Base-by-base conservation (phyloP, 2,888 invertebrate genomes). In the Agrochola lota region DNA sequence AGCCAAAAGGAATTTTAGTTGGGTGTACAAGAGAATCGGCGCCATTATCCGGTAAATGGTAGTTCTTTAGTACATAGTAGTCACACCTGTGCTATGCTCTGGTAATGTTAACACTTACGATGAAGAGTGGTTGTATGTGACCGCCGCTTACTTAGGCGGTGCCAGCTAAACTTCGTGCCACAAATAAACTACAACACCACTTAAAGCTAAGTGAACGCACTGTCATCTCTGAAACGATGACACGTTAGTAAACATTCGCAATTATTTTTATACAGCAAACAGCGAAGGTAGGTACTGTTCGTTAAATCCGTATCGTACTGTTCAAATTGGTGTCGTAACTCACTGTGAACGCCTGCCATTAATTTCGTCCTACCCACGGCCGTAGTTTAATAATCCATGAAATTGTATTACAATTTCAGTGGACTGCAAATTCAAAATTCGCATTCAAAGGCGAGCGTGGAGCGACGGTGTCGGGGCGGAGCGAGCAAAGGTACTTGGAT, bases 401-500 rank as follows among this genome's bases (percentile, higher is more conserved):
- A 85, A 78, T 72, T 81, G 66, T 72, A 83, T 57, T 43, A 74
- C 35, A 75, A 69, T 55, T 76, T 79, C 67, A 76, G 64, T 62
- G 11, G 23, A 69, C 43, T 63, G 26, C 11, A 74, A 60, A 35
- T 71, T 68, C 8, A 30, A 70, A 80, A 43, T 52, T 67, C 20
- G 52, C 11, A 60, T 20, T 59, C 17, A 46, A 49, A 43, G n/a
- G 60, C 49, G 20, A 52, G 15, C 17, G 15, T 15, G 35, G 63
- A 23, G 11, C 23, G 62, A 62, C 23, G 17, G 12, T 35, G 43
- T 11, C 64, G n/a, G 46, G 35, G 60, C 15, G 20, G 52, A 40
- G 43, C 40, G 55, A 66, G 52, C 35, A 9, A n/a, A 62, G 17
- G 17, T 52, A 46, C 49, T 57, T 40, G 71, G 67, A 69, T 66